Conservation (phyloP, 2,113 vertebrate species). For the Peromyscus maniculatus region DNA sequence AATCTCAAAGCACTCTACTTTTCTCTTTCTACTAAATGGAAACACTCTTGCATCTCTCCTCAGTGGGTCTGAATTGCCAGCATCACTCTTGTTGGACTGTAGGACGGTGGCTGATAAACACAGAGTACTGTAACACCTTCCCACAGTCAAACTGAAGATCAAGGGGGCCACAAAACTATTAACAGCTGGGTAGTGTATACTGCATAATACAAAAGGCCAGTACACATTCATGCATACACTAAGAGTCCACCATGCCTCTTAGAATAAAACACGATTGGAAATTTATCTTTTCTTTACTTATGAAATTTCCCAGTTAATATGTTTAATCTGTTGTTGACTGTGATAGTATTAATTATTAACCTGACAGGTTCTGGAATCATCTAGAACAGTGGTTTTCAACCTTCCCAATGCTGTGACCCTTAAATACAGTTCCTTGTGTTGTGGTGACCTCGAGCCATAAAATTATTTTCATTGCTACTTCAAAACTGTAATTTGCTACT, state of each 20-base stretch:
- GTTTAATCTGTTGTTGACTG: neutral
- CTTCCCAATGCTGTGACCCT: neutral
- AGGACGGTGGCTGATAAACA: neutral
- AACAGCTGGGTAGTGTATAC: no score
- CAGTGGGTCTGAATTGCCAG: accelerated
- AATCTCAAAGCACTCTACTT: neutral
- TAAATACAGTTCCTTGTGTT: neutral
- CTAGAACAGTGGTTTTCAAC: neutral
- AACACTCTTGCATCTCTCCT: neutral
- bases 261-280: neutral
- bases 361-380: neutral
- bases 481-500: neutral
- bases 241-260: neutral
- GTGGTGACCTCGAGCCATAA: neutral
- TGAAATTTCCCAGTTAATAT: neutral
- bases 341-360: neutral
- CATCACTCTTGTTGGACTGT: neutral
- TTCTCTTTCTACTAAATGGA: neutral
- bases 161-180: no score
- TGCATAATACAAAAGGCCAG: neutral
- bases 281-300: neutral
- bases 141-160: neutral
- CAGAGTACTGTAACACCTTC: neutral
- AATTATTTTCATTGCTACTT: neutral
- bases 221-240: neutral